Percentiles rank a stretch among this genome's conserved stretches.
phyloP scores from a whole-genome alignment of 2,797 vertebrate genomes.

The Pygocentrus nattereri region DNA sequence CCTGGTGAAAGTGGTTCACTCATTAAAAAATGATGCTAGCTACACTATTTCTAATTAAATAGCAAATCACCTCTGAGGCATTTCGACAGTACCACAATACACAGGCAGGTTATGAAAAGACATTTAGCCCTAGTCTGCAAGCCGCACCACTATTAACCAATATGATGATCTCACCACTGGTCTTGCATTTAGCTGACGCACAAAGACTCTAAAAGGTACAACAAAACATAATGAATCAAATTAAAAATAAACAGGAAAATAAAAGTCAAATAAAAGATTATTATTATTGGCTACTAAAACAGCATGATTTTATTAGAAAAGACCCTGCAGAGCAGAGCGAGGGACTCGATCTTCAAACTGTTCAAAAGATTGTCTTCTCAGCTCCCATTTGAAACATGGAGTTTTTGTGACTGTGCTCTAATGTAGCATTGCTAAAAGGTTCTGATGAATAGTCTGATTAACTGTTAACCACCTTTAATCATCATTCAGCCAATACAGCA shows the following conservation, averaged over 20 bases:
- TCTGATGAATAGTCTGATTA: background rate
- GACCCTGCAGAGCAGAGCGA: background rate
- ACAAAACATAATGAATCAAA: conserved; percentile 73
- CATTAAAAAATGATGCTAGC: conserved; percentile 84
- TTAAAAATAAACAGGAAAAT: conserved; percentile 49
- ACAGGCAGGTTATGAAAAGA: conserved; percentile 86
- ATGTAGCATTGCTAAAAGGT: background rate
- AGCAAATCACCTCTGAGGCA: conserved; percentile 89
- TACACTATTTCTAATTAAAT: conserved; percentile 92
- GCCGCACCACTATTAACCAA: conserved; percentile 77
- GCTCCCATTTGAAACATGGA: background rate
- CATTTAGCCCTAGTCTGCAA: conserved; percentile 74
- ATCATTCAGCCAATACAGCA: conserved; percentile 20
- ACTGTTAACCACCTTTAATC: background rate
- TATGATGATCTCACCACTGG: conserved; percentile 84
- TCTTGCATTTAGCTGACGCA: conserved; percentile 81
- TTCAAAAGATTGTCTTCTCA: background rate
- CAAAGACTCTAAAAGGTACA: conserved; percentile 79
- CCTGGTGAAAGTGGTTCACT: conserved; percentile 77
- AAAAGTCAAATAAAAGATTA: conserved; percentile 47
- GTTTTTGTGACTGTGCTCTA: background rate
- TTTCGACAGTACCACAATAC: conserved; percentile 81
- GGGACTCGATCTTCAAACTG: background rate
- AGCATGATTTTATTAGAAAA: conserved; percentile 55
- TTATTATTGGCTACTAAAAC: conserved; percentile 47